Evolutionary conservation across 2,113 vertebrate species (phyloP).

Genomic region (Haemorhous mexicanus): DNA sequence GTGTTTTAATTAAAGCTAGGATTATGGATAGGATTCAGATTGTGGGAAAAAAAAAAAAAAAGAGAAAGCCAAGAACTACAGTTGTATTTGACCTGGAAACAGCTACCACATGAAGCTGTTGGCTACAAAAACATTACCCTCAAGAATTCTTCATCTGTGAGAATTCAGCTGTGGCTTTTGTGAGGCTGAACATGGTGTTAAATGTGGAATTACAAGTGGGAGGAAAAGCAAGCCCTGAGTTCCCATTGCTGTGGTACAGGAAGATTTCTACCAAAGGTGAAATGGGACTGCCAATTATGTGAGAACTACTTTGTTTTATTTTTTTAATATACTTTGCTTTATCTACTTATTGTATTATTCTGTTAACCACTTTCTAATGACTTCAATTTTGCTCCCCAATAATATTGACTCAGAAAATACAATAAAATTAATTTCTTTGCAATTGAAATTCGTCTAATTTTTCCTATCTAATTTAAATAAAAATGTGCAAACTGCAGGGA

Average conservation of each 20-base stretch:
- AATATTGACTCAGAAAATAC: background rate
- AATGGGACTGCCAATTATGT: background rate
- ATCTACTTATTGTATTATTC: background rate
- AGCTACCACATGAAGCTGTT: background rate
- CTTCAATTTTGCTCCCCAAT: background rate
- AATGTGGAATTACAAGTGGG: background rate
- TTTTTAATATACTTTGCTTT: background rate
- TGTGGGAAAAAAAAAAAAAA: background rate
- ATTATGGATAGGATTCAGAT: background rate
- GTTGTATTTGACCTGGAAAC: background rate
- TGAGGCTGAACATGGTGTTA: background rate
- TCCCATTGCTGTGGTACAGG: background rate
- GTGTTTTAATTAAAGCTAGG: background rate
- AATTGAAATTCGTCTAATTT: background rate
- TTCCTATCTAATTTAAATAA: background rate
- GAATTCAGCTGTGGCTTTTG: background rate
- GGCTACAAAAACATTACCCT: background rate
- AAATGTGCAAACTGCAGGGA: background rate
- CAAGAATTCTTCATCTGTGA: background rate
- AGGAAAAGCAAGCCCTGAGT: background rate
- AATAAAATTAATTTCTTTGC: background rate
- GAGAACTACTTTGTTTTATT: background rate
- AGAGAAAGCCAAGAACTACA: background rate
- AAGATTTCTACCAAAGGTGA: background rate
- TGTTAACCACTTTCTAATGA: background rate